Conservation (phyloP, 2,113 vertebrate genomes). For the Microcebus jonahi region DNA sequence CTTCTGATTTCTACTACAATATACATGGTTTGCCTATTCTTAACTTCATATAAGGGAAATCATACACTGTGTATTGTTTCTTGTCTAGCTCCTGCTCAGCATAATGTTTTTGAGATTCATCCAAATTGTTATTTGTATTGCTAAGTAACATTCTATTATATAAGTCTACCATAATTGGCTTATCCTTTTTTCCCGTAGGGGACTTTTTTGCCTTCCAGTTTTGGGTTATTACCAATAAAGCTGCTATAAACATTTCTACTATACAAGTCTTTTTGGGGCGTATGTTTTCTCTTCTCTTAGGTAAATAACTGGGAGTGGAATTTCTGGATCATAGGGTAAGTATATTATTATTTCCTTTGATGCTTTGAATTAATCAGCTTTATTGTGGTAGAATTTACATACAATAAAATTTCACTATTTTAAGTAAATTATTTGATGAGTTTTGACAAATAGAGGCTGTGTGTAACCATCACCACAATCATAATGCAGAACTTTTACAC, state of each 20-base stretch:
- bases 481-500: not conserved
- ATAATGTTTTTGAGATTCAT: not conserved
- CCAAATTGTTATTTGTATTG: not conserved
- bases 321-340: not conserved
- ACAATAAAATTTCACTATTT: not conserved
- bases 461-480: not conserved
- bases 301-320: not conserved
- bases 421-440: not conserved
- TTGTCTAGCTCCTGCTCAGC: not conserved
- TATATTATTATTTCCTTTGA: not conserved
- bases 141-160: not conserved
- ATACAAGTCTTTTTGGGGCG: not conserved
- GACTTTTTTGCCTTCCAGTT: not conserved
- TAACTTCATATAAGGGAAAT: not conserved
- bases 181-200: not conserved
- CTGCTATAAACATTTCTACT: not conserved
- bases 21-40: not conserved
- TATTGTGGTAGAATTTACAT: not conserved
- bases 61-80: not conserved
- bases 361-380: not conserved
- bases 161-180: not conserved
- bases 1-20: not conserved
- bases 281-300: not conserved
- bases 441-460: not conserved
- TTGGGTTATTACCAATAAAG: not conserved